These are phyloP conservation scores for Pseudomugil gertrudae DNA, from an alignment of 2,797 vertebrate genomes.

Conservation along the genomic window DNA sequence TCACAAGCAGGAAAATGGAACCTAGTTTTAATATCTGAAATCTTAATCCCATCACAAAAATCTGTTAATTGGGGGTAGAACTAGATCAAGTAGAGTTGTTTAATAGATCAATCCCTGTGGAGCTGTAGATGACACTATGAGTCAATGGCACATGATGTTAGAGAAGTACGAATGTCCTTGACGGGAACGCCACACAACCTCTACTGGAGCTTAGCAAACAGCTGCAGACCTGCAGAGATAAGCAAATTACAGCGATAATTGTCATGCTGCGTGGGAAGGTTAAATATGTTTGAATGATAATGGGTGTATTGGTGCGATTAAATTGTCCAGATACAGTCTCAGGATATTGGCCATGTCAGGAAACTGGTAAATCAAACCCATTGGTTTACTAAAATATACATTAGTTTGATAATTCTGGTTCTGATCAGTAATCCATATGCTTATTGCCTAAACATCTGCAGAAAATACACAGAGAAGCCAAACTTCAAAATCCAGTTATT, in stretches of 20 bases:
- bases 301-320: not conserved
- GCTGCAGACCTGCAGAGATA: constrained; percentile 4
- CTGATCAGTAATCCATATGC: too few relatives aligned
- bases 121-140: constrained; percentile 4
- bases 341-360: too few relatives aligned
- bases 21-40: constrained; percentile 9
- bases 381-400: too few relatives aligned
- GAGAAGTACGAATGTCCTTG: constrained; percentile 14
- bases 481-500: too few relatives aligned
- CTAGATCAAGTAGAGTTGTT: constrained; percentile 14
- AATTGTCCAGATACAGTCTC: too few relatives aligned
- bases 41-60: constrained; percentile 20
- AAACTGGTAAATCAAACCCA: too few relatives aligned
- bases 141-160: too few relatives aligned
- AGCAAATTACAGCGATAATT: constrained; percentile 16
- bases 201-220: too few relatives aligned
- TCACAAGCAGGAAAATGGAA: constrained; percentile 5
- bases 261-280: not conserved
- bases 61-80: constrained; percentile 4
- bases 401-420: too few relatives aligned
- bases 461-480: too few relatives aligned
- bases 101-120: constrained; percentile 1
- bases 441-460: too few relatives aligned
- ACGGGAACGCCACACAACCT: constrained; percentile 5
- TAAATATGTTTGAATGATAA: not conserved